Base-by-base conservation (phyloP, 2,888 invertebrate species). In the Nephrotoma appendiculata region DNA sequence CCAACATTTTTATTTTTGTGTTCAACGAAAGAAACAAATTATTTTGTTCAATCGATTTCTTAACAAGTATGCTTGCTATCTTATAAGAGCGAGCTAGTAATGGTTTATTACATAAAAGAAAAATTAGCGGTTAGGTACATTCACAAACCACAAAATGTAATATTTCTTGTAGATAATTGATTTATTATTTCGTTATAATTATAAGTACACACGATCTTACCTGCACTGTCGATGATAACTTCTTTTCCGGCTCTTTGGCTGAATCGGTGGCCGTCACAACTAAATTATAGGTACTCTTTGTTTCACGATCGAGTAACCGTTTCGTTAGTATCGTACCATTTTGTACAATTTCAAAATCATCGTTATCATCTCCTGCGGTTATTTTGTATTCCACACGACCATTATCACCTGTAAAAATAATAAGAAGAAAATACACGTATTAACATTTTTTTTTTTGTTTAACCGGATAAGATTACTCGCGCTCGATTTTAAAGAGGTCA, bases 241-340 rank as follows among this genome's bases (percentile, higher is more conserved):
- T 93, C 86, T 94, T 95, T 89, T 95, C 95, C 43, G 95, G 95
- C 88, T 94, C 93, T 88, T 93, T 92, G 9, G 98, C 97, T 91
- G 95, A 95, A 92, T 98, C 98, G 86, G 94, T 95, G 45, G 98
- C 98, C 86, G 95, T 95, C 85, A 99, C 95, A 71, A 96, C 94
- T 89, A 99, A 93, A 91, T 95, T 96, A 92, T 98, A 98, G 42
- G 95, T 93, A 12, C 95, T 94, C 88, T 95, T 94, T 71, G 94
- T 94, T 92, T 99, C 98, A 88, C 98, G 93, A 91, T 99, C 98
- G 89, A 99, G 93, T 83, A 92, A 90, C 88, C 94, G 94, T 87
- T 93, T 93, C 5, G 97, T 97, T 90, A 93, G 94, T 88, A 98
- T 95, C 15, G 96, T 97, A 86, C 98, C 98, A 91, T 97, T 98